Conservation (phyloP, 92 coral and sea anemone genomes). For the Hydrozoanthus gracilis region DNA sequence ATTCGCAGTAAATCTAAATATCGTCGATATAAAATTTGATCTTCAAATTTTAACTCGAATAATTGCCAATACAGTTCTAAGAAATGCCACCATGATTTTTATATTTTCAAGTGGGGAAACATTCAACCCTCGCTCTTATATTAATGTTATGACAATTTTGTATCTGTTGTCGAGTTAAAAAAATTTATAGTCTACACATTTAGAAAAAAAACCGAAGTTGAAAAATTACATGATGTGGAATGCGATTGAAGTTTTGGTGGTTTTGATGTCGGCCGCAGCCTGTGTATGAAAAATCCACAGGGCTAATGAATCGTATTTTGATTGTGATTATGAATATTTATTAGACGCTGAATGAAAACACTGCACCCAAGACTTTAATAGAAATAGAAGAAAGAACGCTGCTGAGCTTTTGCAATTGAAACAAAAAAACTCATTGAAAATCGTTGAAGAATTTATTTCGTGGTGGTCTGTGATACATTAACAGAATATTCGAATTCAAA, state of each 20-base stretch:
- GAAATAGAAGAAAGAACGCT: not conserved
- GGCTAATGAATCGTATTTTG: slow-evolving; percentile 20
- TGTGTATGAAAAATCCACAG: slow-evolving; percentile 7
- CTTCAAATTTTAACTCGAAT: not conserved
- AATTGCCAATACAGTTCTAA: not conserved
- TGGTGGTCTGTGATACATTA: not conserved
- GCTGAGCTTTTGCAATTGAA: not conserved
- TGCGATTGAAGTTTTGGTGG: not conserved
- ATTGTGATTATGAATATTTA: slow-evolving; percentile 27
- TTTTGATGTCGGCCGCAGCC: not conserved
- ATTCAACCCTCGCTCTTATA: not conserved
- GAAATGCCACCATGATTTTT: not conserved
- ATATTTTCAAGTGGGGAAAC: not conserved
- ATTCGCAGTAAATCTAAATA: not conserved
- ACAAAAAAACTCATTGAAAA: not conserved
- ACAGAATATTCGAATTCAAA: not conserved
- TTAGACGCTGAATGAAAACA: slow-evolving; percentile 18
- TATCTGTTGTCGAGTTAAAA: not conserved
- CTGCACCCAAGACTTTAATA: not conserved
- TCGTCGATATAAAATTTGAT: not conserved
- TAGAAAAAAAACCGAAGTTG: not conserved
- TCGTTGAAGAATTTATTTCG: not conserved
- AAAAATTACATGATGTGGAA: not conserved
- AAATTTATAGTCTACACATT: not conserved
- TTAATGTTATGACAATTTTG: not conserved